Evolutionary conservation across 2,113 vertebrate genomes (phyloP).

Genomic region (Trematomus loennbergii): DNA sequence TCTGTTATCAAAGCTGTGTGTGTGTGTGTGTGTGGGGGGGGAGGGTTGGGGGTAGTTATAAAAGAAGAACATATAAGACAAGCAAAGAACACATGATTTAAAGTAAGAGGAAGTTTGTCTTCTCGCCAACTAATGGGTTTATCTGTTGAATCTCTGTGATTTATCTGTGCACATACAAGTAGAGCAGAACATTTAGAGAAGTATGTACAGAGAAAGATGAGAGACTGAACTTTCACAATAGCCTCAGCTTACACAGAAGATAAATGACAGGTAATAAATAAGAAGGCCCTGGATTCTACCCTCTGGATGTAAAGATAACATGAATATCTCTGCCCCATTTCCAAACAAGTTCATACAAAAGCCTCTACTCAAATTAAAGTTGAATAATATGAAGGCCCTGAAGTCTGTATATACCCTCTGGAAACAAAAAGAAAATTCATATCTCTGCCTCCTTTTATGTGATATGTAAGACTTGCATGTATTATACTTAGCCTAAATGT

Average conservation of each 20-base stretch:
- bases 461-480: neutral
- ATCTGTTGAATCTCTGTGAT: neutral
- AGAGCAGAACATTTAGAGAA: neutral
- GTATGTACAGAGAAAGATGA: neutral
- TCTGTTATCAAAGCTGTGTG: constrained; percentile 28
- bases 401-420: neutral
- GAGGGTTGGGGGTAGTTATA: neutral
- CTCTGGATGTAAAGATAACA: neutral
- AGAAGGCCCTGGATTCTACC: neutral
- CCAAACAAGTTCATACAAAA: neutral
- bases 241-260: neutral
- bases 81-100: constrained; percentile 2
- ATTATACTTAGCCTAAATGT: neutral
- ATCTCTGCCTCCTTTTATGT: neutral
- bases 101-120: neutral
- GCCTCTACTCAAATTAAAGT: too few species aligned
- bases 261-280: neutral
- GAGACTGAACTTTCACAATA: neutral
- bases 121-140: neutral
- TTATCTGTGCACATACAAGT: constrained; percentile 2
- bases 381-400: neutral
- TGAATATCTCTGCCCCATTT: neutral
- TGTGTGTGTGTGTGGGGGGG: constrained; percentile 1
- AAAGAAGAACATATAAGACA: neutral
- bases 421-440: neutral